phyloP scores from a whole-genome alignment of 2,113 vertebrate species.

The Caranx ignobilis region DNA sequence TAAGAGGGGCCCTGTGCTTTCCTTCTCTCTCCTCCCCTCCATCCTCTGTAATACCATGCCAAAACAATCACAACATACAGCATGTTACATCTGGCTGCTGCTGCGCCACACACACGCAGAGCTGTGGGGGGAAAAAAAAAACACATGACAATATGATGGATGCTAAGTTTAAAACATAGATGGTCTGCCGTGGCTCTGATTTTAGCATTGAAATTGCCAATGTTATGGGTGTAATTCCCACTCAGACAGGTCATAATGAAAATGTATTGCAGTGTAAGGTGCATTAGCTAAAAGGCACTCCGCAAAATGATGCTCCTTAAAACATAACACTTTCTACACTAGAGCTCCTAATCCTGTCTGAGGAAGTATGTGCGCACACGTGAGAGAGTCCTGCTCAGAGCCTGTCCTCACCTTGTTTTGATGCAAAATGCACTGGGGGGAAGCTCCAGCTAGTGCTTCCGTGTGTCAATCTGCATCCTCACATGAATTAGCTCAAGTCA shows the following conservation, averaged over 20 bases:
- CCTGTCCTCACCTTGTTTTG: neutral
- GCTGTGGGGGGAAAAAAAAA: neutral
- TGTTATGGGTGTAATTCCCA: conserved; percentile 7
- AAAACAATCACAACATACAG: conserved; percentile 62
- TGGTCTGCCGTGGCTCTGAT: neutral
- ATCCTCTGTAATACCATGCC: conserved; percentile 57
- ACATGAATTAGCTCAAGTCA: conserved; percentile 27
- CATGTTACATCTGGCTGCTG: conserved; percentile 49
- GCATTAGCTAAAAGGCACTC: conserved; percentile 18
- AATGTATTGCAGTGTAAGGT: neutral
- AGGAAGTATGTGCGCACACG: neutral
- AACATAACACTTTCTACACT: neutral
- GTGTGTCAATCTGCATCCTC: conserved; percentile 23
- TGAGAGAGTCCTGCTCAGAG: neutral
- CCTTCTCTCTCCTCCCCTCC: conserved; percentile 38
- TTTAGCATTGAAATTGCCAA: conserved; percentile 8
- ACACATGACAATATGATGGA: conserved; percentile 42
- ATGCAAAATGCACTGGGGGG: neutral
- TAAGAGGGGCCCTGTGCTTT: conserved; percentile 51
- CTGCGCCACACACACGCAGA: conserved; percentile 16
- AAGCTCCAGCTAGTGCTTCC: conserved; percentile 6
- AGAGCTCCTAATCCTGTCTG: neutral
- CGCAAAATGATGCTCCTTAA: conserved; percentile 12
- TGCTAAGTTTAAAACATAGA: conserved; percentile 13
- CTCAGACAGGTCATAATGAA: conserved; percentile 30